These are phyloP conservation scores for Clavelina lepadiformis DNA, from an alignment of 23 tunicate genomes.

Conservation along the genomic window DNA sequence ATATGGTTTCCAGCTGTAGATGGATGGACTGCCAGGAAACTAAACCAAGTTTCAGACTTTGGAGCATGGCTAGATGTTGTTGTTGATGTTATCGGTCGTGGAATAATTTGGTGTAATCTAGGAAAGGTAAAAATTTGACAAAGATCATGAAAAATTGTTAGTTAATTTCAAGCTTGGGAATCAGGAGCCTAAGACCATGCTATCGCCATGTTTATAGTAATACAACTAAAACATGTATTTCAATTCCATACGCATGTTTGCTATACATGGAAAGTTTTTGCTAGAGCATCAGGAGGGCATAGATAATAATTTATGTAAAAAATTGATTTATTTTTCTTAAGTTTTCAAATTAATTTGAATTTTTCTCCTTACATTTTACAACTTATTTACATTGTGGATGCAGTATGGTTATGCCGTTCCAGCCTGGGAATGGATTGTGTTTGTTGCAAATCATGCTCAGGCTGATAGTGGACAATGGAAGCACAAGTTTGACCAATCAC, in stretches of 20 bases:
- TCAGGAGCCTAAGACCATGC: no score
- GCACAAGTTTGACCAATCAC: slow-evolving; percentile 42
- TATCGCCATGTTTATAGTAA: no score
- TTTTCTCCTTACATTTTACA: no score
- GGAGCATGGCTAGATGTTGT: slow-evolving; percentile 78
- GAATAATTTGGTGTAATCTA: slow-evolving; percentile 50
- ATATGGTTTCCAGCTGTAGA: slow-evolving; percentile 29
- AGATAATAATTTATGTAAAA: no score
- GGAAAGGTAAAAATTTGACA: slow-evolving; percentile 53
- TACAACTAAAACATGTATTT: no score
- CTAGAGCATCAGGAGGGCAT: no score
- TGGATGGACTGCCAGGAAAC: slow-evolving; percentile 62
- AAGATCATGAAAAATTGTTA: no score
- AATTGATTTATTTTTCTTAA: no score
- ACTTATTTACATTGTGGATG: neutral
- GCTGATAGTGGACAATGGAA: slow-evolving; percentile 51
- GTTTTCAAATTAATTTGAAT: no score
- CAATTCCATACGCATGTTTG: no score
- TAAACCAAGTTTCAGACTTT: slow-evolving; percentile 57
- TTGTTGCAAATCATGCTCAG: slow-evolving; percentile 50
- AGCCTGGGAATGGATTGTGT: slow-evolving; percentile 79
- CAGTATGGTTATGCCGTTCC: slow-evolving; percentile 70
- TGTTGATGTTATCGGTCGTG: slow-evolving; percentile 61
- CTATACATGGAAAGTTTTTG: no score
- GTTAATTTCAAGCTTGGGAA: no score